Percentiles rank a stretch among this genome's conserved stretches.
phyloP scores from a whole-genome alignment of 1,140 invertebrate species.

The Drosophila mauritiana region DNA sequence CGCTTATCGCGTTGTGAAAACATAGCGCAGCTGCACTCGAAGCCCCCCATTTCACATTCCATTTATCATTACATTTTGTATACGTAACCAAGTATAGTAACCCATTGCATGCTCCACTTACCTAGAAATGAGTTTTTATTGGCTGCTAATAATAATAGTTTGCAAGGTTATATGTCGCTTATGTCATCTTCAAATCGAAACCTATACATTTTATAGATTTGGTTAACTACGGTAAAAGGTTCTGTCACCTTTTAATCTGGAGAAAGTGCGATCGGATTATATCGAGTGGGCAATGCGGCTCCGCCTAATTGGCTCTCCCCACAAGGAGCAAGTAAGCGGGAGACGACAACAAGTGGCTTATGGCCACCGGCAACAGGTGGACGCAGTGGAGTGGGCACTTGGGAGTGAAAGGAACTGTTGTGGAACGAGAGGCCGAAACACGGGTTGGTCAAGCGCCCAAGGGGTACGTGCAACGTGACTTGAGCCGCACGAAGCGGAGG shows the following conservation, averaged over 20 bases:
- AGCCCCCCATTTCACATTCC: background rate
- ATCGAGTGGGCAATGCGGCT: background rate
- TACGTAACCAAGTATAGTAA: constrained; percentile 10
- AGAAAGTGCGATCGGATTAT: background rate
- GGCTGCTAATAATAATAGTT: background rate
- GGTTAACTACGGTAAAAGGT: background rate
- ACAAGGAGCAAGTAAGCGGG: background rate
- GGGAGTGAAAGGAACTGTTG: background rate
- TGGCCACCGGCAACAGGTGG: constrained; percentile 1
- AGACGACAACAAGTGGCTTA: constrained; percentile 3
- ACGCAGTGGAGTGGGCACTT: background rate
- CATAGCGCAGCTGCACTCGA: background rate
- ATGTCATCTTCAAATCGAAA: no score
- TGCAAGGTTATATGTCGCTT: background rate
- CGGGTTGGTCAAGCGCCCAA: background rate
- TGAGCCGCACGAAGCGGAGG: background rate
- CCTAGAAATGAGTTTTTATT: background rate
- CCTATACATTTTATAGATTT: no score
- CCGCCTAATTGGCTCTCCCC: background rate
- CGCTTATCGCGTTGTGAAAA: no score
- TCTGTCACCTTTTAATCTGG: background rate
- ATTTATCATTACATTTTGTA: background rate
- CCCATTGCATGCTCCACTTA: constrained; percentile 7
- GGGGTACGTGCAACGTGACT: background rate
- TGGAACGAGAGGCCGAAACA: background rate